Conservation (phyloP, 2,113 vertebrate species). For the Lasiurus cinereus region DNA sequence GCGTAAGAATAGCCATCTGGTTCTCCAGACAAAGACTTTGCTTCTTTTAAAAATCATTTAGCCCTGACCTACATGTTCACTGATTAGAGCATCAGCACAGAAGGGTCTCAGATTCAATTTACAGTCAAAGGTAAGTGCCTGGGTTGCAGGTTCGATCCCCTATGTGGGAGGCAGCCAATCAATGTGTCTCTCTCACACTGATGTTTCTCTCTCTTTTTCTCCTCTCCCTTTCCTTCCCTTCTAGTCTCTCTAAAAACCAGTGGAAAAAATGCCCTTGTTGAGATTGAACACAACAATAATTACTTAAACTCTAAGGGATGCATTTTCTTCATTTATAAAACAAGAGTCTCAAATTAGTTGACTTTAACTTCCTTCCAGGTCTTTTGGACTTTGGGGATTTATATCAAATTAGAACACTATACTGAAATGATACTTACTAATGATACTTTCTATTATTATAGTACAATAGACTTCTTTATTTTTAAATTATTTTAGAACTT, state of each 20-base stretch:
- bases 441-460: not conserved
- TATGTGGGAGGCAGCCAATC: too few species aligned
- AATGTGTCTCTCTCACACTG: too few species aligned
- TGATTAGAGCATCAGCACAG: too few species aligned
- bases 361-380: not conserved
- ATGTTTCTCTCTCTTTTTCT: too few species aligned
- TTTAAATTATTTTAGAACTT: not conserved
- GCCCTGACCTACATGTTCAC: too few species aligned
- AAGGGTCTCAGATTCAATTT: too few species aligned
- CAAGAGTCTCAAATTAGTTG: not conserved
- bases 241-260: too few species aligned
- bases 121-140: too few species aligned
- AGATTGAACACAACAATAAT: not conserved
- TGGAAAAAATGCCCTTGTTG: too few species aligned
- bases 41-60: slow-evolving; percentile 38
- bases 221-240: too few species aligned
- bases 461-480: not conserved
- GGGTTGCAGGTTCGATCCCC: too few species aligned
- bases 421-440: not conserved
- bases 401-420: not conserved
- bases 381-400: not conserved
- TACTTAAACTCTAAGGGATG: not conserved
- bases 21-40: not conserved
- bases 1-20: not conserved
- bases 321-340: slow-evolving; percentile 15